These are phyloP conservation scores for Euschistus heros DNA, from an alignment of 1,140 invertebrate species.

Conservation along the genomic window DNA sequence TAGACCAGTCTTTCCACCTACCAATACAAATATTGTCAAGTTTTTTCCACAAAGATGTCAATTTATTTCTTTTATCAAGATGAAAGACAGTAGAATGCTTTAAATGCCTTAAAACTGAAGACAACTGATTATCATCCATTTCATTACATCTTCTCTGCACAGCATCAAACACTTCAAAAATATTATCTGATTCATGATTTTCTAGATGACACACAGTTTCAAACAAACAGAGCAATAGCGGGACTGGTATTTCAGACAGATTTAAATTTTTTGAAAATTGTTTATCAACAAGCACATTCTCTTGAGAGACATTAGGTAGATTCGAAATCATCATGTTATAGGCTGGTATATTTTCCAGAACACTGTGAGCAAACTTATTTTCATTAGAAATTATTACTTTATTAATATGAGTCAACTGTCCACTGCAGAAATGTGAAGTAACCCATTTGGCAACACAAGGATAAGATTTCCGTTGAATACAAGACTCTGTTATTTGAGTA, in stretches of 20 bases:
- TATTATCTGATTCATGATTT: background rate
- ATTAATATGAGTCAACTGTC: no score
- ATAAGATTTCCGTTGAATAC: no score
- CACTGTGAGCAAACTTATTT: background rate
- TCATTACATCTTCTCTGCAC: background rate
- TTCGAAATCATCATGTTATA: background rate
- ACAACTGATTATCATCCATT: slow-evolving; percentile 13
- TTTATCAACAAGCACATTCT: background rate
- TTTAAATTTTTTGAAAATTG: background rate
- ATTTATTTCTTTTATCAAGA: background rate
- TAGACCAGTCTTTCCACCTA: background rate
- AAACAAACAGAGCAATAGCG: background rate
- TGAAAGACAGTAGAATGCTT: slow-evolving; percentile 1
- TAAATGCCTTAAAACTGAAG: background rate
- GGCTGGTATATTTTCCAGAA: background rate
- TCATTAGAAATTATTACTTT: background rate
- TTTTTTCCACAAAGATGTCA: slow-evolving; percentile 7
- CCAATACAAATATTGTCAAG: background rate
- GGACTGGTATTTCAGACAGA: background rate
- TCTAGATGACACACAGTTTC: background rate
- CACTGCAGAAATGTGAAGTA: no score
- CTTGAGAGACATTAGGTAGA: background rate
- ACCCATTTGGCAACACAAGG: no score
- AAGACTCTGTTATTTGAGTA: no score
- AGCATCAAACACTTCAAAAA: background rate